A percentile compares a stretch with the other conserved stretches of the same genome.
These are phyloP conservation scores for Agonopterix alstromeriana DNA, from an alignment of 2,888 invertebrate genomes.

Conservation along the genomic window DNA sequence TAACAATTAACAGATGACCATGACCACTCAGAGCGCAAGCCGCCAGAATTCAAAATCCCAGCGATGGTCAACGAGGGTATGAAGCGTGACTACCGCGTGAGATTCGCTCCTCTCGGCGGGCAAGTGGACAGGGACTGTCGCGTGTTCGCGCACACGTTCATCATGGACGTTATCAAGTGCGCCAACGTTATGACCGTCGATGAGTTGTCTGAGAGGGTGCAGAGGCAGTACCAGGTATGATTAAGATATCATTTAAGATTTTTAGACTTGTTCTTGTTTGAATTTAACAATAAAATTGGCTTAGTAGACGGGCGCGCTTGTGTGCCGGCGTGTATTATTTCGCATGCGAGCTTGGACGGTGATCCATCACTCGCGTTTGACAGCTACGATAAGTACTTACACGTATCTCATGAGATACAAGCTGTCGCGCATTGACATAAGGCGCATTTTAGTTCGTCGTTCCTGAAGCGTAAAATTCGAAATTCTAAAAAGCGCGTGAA, in stretches of 20 bases:
- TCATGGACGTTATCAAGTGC: slow-evolving; percentile 78
- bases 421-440: too few species aligned
- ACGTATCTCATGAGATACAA: too few species aligned
- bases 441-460: too few species aligned
- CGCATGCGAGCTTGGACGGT: too few species aligned
- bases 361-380: too few species aligned
- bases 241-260: not conserved
- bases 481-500: too few species aligned
- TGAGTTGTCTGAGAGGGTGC: slow-evolving; percentile 92
- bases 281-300: too few species aligned
- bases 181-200: slow-evolving; percentile 82
- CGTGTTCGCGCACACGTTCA: slow-evolving; percentile 81
- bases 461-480: too few species aligned
- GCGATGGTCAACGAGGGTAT: slow-evolving; percentile 49
- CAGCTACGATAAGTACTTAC: too few species aligned
- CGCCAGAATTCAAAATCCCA: slow-evolving; percentile 57
- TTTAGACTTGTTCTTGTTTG: too few species aligned
- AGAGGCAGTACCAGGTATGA: slow-evolving; percentile 89
- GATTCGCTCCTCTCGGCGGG: slow-evolving; percentile 47
- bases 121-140: slow-evolving; percentile 79
- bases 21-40: slow-evolving; percentile 42
- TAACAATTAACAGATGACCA: slow-evolving; percentile 39
- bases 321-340: too few species aligned
- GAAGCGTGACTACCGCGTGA: slow-evolving; percentile 64
- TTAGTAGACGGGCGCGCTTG: too few species aligned